Percentiles rank a stretch among this genome's conserved stretches.
phyloP scores from a whole-genome alignment of 64 coral and sea anemone species.

The Exaiptasia diaphana region DNA sequence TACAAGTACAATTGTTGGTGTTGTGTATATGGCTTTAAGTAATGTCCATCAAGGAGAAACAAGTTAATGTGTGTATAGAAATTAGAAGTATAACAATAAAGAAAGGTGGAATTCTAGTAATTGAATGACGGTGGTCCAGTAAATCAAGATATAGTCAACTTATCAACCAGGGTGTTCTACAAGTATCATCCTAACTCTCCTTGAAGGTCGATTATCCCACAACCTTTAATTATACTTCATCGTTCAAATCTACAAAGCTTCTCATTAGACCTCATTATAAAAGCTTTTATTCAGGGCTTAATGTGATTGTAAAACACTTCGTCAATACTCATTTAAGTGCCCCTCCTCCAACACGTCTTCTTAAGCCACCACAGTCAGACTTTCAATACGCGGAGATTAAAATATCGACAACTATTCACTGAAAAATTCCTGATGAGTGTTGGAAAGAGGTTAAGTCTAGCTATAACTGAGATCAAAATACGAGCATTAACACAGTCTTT shows the following conservation, averaged over 20 bases:
- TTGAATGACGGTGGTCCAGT: background rate
- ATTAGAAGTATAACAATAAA: too few species aligned
- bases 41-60: too few species aligned
- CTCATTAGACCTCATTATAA: constrained; percentile 94
- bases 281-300: constrained; percentile 98
- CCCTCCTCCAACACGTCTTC: constrained; percentile 74
- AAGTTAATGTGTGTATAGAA: too few species aligned
- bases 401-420: background rate
- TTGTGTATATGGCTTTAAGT: too few species aligned
- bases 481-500: constrained; percentile 1
- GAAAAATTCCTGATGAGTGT: background rate
- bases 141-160: background rate
- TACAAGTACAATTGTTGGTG: too few species aligned
- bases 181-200: constrained; percentile 22
- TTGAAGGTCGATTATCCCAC: constrained; percentile 34
- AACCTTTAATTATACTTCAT: constrained; percentile 88
- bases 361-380: constrained; percentile 4
- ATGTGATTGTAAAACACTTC: constrained; percentile 99
- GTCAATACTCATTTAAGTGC: constrained; percentile 84
- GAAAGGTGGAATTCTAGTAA: too few species aligned
- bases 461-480: constrained; percentile 8
- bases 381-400: constrained; percentile 44
- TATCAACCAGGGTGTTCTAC: background rate
- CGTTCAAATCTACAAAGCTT: constrained; percentile 87
- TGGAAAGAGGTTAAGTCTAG: constrained; percentile 47